Base-by-base conservation (phyloP, 1,140 invertebrate genomes). In the Drosophila aff. region DNA sequence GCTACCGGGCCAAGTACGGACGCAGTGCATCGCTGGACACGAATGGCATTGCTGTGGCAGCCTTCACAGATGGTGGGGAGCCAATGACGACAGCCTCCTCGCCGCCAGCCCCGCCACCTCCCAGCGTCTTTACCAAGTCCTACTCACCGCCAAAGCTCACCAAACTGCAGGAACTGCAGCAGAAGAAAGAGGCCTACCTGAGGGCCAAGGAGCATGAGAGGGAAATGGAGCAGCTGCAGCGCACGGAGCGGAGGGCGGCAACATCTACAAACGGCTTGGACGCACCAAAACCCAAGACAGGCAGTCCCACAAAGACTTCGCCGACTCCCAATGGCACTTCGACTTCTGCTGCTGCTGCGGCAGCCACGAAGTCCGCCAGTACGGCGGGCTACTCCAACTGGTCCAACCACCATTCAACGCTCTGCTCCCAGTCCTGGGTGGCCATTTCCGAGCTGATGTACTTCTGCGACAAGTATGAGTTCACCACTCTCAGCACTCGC, bases 401-500 rank as follows among this genome's bases (percentile, higher is more conserved):
- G 91, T 73, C 47, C 5, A 91, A 36, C 38, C 77, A 77, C 18
- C 91, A 92, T 63, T 71, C 64, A 9, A 79, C 82, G 1, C 76
- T 92, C 10, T 60, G 77, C 40, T 81, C 82, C 16, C 77, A 80
- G 71, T 61, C 91, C 8, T 92, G 91, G 91, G 87, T 90, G 62
- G 85, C 87, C 41, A 90, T 92, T 55, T 89, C 91, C 4, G 91
- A 92, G 57, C 69, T 92, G n/a, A 92, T 92, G 77, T 79, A 79
- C 26, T 92, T 92, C 53, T 92, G 91, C 52, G 91, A 92, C 68
- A 92, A 92, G 76, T 91, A 92, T 61, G 91, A 92, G 71, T 92
- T 91, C 62, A 89, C 82, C 44, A 78, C 91, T 0, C 36, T 92
- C 4, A 90, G 84, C 46, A 80, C 85, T 1, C 65, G 75, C 1